A percentile compares a stretch with the other conserved stretches of the same genome.
Conservation (phyloP, 2,888 invertebrate genomes). For the Prionchulus punctatus region DNA sequence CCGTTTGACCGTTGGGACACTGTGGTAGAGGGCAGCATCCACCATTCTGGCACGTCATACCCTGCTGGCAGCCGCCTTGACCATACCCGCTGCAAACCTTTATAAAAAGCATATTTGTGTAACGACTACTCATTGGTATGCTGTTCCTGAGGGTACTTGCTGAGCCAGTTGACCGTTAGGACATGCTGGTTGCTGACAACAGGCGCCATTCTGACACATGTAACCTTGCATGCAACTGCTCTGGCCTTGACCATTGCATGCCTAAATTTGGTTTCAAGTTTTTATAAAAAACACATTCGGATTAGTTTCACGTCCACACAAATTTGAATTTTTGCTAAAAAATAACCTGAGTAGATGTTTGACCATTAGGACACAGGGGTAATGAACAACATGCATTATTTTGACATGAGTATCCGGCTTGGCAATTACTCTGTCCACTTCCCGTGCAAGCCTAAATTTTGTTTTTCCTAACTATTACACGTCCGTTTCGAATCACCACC, state of each 20-base stretch:
- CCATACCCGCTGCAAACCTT: no score
- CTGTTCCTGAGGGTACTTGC: no score
- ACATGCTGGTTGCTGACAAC: conserved; percentile 2
- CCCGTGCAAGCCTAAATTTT: conserved; percentile 4
- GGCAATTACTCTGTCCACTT: conserved; percentile 6
- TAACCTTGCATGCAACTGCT: neutral
- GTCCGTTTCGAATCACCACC: neutral
- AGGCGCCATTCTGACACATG: conserved; percentile 10
- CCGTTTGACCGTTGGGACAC: conserved; percentile 3
- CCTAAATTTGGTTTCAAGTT: neutral
- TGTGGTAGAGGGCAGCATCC: conserved; percentile 6
- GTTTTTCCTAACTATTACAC: neutral
- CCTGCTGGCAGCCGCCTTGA: no score
- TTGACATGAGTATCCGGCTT: conserved; percentile 14
- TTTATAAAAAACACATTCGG: neutral
- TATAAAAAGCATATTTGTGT: no score
- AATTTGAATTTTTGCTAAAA: neutral
- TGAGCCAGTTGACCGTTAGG: conserved; percentile 1
- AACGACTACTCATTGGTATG: no score
- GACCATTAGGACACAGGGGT: conserved; percentile 9
- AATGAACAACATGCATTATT: conserved; percentile 17
- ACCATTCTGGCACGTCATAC: conserved; percentile 5
- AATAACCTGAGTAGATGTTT: conserved; percentile 8
- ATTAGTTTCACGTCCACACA: neutral
- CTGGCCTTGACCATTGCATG: neutral